A percentile compares a stretch with the other conserved stretches of the same genome.
Conservation (phyloP, 2,888 invertebrate genomes). For the Pyrochroa serraticornis region DNA sequence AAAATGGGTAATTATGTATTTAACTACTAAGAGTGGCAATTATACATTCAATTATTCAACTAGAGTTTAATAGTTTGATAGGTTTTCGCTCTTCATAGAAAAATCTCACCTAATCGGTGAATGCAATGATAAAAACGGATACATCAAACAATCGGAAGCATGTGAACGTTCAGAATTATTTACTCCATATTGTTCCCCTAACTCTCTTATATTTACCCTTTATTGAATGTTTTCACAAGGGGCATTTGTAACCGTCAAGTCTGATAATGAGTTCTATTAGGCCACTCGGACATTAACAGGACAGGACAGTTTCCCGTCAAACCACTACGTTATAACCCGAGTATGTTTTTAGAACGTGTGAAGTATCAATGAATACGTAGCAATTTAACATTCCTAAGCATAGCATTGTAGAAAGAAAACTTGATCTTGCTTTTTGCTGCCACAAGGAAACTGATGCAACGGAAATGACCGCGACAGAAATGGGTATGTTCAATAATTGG, state of each 20-base stretch:
- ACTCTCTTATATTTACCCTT: slow-evolving; percentile 39
- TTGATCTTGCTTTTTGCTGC: slow-evolving; percentile 5
- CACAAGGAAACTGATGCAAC: slow-evolving; percentile 10
- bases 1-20: too few species aligned
- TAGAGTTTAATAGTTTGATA: too few species aligned
- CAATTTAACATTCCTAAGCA: slow-evolving; percentile 14
- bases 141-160: too few species aligned
- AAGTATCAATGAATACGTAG: slow-evolving; percentile 26
- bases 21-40: too few species aligned
- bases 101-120: too few species aligned
- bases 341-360: slow-evolving; percentile 31
- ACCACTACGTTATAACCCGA: slow-evolving; percentile 26
- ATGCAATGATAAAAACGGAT: too few species aligned
- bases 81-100: too few species aligned
- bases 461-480: slow-evolving; percentile 14
- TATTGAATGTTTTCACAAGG: slow-evolving; percentile 47
- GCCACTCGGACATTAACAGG: slow-evolving; percentile 43
- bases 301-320: slow-evolving; percentile 41
- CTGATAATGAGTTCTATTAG: slow-evolving; percentile 49
- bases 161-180: too few species aligned
- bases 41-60: too few species aligned
- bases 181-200: neutral
- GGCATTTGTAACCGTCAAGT: slow-evolving; percentile 47
- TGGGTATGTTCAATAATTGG: slow-evolving; percentile 4
- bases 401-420: slow-evolving; percentile 4